phyloP scores from a whole-genome alignment of 2,113 vertebrate genomes.

The Verasper variegatus region DNA sequence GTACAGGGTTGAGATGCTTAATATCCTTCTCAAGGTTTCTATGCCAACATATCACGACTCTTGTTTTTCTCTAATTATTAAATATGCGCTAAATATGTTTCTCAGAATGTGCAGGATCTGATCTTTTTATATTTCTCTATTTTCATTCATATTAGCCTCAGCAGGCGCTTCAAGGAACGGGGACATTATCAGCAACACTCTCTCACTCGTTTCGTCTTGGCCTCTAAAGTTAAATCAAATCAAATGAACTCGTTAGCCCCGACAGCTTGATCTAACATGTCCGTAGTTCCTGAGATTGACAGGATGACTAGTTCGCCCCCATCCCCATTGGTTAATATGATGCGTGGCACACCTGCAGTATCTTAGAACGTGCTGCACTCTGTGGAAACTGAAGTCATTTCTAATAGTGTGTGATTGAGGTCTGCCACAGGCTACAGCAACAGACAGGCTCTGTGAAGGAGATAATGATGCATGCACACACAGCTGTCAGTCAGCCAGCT shows the following conservation, averaged over 20 bases:
- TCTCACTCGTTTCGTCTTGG: slow-evolving; percentile 27
- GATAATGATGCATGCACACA: slow-evolving; percentile 77
- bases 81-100: not conserved
- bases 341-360: slow-evolving; percentile 48
- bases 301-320: slow-evolving; percentile 24
- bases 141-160: not conserved
- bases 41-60: not conserved
- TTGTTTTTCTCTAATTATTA: not conserved
- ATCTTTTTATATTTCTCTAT: slow-evolving; percentile 3
- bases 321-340: slow-evolving; percentile 23
- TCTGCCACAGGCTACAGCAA: slow-evolving; percentile 72
- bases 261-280: slow-evolving; percentile 27
- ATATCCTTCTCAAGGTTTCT: slow-evolving; percentile 13
- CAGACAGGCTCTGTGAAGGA: slow-evolving; percentile 72
- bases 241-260: slow-evolving; percentile 31
- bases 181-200: slow-evolving; percentile 36
- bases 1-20: slow-evolving; percentile 12
- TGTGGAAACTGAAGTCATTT: slow-evolving; percentile 58
- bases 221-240: slow-evolving; percentile 18
- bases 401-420: slow-evolving; percentile 69
- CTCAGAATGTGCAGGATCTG: not conserved
- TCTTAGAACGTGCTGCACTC: slow-evolving; percentile 24
- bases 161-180: slow-evolving; percentile 36
- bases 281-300: slow-evolving; percentile 5
- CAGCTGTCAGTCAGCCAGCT: slow-evolving; percentile 74